Percentiles rank a stretch among this genome's conserved stretches.
Conservation (phyloP, 2,113 vertebrate genomes). For the Archilochus colubris region DNA sequence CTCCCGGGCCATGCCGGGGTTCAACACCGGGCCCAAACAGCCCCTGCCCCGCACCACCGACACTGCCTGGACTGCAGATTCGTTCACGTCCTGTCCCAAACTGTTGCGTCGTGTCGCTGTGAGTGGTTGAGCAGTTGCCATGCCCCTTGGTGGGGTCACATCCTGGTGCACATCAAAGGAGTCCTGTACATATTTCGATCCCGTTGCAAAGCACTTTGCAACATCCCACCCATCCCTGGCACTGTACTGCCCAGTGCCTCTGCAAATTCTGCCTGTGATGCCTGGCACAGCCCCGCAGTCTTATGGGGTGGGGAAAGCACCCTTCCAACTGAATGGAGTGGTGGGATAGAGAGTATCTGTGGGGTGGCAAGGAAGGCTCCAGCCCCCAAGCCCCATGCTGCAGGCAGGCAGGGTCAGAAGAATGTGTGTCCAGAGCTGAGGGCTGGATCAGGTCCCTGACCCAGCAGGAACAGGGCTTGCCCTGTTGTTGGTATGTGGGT, state of each 20-base stretch:
- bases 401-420: background rate
- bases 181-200: slow-evolving; percentile 52
- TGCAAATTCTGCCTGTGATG: background rate
- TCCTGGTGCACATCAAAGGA: slow-evolving; percentile 22
- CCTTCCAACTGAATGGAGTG: background rate
- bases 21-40: background rate
- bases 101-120: slow-evolving; percentile 44
- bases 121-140: slow-evolving; percentile 61
- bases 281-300: background rate
- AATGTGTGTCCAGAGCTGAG: fast-evolving
- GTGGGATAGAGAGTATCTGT: background rate
- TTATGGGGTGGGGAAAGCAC: background rate
- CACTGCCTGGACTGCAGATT: slow-evolving; percentile 11
- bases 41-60: background rate
- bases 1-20: background rate
- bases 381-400: background rate
- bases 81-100: slow-evolving; percentile 27
- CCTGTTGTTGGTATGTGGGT: background rate
- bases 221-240: background rate
- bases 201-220: slow-evolving; percentile 53
- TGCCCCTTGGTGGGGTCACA: background rate
- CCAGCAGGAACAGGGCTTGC: background rate
- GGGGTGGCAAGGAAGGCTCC: background rate
- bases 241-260: background rate
- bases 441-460: background rate